A percentile compares a stretch with the other conserved stretches of the same genome.
These are phyloP conservation scores for Andrena minutula DNA, from an alignment of 2,888 invertebrate genomes.

Conservation along the genomic window DNA sequence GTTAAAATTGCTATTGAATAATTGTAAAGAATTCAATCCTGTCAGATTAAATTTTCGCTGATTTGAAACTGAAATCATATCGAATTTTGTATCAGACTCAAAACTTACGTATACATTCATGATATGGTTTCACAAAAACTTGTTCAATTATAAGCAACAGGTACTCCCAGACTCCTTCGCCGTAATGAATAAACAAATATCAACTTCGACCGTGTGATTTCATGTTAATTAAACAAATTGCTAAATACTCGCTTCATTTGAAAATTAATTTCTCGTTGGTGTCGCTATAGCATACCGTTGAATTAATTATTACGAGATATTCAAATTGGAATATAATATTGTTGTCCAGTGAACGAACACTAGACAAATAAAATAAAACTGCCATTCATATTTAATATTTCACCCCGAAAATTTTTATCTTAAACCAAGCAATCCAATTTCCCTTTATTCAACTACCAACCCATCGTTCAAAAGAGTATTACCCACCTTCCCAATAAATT, in stretches of 20 bases:
- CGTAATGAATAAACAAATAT: not conserved
- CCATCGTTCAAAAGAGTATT: too few relatives aligned
- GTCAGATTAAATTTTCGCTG: not conserved
- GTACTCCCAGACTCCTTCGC: not conserved
- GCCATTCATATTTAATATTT: too few relatives aligned
- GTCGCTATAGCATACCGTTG: not conserved
- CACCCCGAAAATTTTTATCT: too few relatives aligned
- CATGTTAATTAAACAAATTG: not conserved
- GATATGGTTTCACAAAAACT: not conserved
- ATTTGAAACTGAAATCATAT: not conserved
- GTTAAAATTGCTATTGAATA: not conserved
- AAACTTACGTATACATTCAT: not conserved
- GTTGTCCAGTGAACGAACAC: too few relatives aligned
- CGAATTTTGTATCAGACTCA: not conserved
- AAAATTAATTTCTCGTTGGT: not conserved
- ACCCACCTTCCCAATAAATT: too few relatives aligned
- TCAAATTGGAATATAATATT: too few relatives aligned
- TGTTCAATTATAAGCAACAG: slow-evolving; percentile 3
- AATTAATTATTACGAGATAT: not conserved
- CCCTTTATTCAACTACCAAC: too few relatives aligned
- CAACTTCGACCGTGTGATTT: not conserved
- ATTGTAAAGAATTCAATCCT: not conserved
- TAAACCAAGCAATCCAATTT: too few relatives aligned
- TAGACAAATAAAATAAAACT: too few relatives aligned
- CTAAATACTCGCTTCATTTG: not conserved